Evolutionary conservation across 92 coral and sea anemone genomes (phyloP).

Genomic region (Epizoanthus illoricatus): DNA sequence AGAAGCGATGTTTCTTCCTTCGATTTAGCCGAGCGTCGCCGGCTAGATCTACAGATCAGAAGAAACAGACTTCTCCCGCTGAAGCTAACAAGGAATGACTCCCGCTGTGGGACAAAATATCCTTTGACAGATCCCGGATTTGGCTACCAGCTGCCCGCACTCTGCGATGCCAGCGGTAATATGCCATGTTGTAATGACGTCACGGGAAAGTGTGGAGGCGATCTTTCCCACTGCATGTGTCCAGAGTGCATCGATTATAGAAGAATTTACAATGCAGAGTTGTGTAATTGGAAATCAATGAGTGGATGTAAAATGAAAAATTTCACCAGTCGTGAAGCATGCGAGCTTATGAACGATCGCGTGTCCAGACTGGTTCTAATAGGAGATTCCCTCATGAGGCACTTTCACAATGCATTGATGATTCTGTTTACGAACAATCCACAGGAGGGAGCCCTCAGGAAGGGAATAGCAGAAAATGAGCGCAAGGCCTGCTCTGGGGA

Average conservation of each 20-base stretch:
- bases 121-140: slow-evolving; percentile 53
- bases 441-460: slow-evolving; percentile 44
- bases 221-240: slow-evolving; percentile 54
- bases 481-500: slow-evolving; percentile 57
- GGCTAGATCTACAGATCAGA: slow-evolving; percentile 46
- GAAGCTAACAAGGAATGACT: slow-evolving; percentile 47
- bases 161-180: slow-evolving; percentile 51
- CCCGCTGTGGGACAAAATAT: slow-evolving; percentile 58
- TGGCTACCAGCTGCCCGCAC: slow-evolving; percentile 51
- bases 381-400: slow-evolving; percentile 77
- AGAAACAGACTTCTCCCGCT: slow-evolving; percentile 59
- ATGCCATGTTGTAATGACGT: slow-evolving; percentile 66
- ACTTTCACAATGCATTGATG: slow-evolving; percentile 61
- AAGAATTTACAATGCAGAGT: slow-evolving; percentile 54
- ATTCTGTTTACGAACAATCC: slow-evolving; percentile 56
- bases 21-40: slow-evolving; percentile 28
- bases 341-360: slow-evolving; percentile 48
- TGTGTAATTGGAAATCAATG: slow-evolving; percentile 53
- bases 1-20: slow-evolving; percentile 31
- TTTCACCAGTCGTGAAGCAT: slow-evolving; percentile 62
- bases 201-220: slow-evolving; percentile 54
- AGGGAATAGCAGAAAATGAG: slow-evolving; percentile 17
- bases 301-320: slow-evolving; percentile 48
- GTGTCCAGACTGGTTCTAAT: slow-evolving; percentile 55
- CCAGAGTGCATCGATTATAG: slow-evolving; percentile 60